Evolutionary conservation across 2,888 invertebrate genomes (phyloP), one percentile per base, ranked within the genome.

Genomic region (Dysmachus trigonus): DNA sequence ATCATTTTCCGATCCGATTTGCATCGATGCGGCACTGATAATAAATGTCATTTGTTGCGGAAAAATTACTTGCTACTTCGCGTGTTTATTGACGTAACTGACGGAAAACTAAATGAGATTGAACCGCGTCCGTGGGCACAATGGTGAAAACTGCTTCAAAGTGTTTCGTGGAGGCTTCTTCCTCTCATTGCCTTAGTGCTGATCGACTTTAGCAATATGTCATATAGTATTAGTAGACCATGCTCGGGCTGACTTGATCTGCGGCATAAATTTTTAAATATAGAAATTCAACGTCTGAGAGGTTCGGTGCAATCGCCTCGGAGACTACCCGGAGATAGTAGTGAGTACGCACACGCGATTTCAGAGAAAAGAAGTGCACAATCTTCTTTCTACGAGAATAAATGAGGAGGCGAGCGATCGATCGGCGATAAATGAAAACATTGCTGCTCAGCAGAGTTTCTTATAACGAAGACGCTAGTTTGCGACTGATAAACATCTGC

Each of bases 341-440:
- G 47, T 51, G 22, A 41, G 27, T 30, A 79, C 79, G 79, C 79
- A 79, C 79, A 79, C 79, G 79, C 79, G 79, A 79, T 51, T 79
- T 47, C 13, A 27, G 22, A 47, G 22, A 35, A 47, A 38, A 51
- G 4, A 33, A 47, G 27, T 30, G n/a, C 79, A 13, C 27, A 30
- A 30, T 47, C 79, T 22, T 38, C 79, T 47, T 79, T 51, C 79
- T 79, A 79, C 79, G 79, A 51, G 41, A 79, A 79, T 47, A 27
- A 76, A 38, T 76, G 73, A 73, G n/a, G 51, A 79, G 79, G 79
- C 79, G 79, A 79, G 15, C 79, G 79, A 38, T 79, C 51, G 51
- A 79, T 79, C 51, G 4, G 6, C 27, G 79, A 79, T 79, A 79
- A 79, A 79, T 79, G 79, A 27, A 79, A 51, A 51, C 15, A 30